A percentile compares a stretch with the other conserved stretches of the same genome.
Evolutionary conservation across 2,888 invertebrate genomes (phyloP).

Genomic region (Salticus scenicus): DNA sequence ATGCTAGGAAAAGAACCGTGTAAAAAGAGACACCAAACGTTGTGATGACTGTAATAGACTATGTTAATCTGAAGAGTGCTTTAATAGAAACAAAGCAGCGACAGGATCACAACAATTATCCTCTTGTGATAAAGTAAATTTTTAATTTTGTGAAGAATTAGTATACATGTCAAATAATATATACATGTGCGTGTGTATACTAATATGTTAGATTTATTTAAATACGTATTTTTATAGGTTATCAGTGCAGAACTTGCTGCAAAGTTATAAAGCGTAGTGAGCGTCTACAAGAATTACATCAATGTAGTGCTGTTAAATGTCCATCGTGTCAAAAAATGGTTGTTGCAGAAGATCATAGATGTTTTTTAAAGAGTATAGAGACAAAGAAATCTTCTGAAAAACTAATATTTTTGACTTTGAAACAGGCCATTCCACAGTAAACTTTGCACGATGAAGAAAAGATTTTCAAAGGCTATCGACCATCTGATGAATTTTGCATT

Average conservation of each 20-base stretch:
- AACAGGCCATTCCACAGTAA: conserved; percentile 14
- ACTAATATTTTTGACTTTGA: conserved; percentile 36
- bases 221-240: not conserved
- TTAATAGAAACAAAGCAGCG: not conserved
- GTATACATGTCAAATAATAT: no score
- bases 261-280: not conserved
- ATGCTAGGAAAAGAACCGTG: not conserved
- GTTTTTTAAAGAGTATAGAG: not conserved
- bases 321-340: conserved; percentile 1
- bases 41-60: not conserved
- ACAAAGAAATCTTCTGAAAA: not conserved
- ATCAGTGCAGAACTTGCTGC: conserved; percentile 28
- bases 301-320: conserved; percentile 3
- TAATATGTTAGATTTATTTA: not conserved
- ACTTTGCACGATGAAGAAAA: not conserved
- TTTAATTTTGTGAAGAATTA: not conserved
- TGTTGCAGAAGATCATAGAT: not conserved
- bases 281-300: not conserved
- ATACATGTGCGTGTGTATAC: not conserved
- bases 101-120: not conserved
- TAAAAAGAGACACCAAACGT: not conserved
- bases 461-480: conserved; percentile 16
- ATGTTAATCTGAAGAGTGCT: not conserved
- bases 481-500: conserved; percentile 8
- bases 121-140: not conserved